Base-by-base conservation (phyloP, 2,888 invertebrate species). In the Furcula furcula region DNA sequence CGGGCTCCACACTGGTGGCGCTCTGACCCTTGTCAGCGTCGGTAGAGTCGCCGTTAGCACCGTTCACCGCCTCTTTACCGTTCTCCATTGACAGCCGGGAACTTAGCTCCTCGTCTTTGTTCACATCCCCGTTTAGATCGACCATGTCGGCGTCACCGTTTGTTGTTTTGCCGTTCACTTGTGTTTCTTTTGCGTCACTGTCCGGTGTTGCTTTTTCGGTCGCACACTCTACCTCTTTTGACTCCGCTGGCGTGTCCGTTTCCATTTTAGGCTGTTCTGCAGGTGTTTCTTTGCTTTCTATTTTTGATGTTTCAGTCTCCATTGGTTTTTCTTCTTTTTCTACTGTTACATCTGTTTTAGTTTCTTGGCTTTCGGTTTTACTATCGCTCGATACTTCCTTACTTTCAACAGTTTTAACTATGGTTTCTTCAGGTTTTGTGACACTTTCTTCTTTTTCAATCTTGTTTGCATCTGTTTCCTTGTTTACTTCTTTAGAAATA, bases 1-100 rank as follows among this genome's bases (percentile, higher is more conserved):
- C 83, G 1, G 61, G 45, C 29, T 77, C 79, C 1, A 58, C 46
- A 38, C 76, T 78, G 30, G 55, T 72, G 29, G 88, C 90, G 20
- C 77, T 86, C 52, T 85, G 77, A 15, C 71, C 83, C 61, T 71
- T 75, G 62, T 65, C 82, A 49, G 28, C 34, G 13, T 61, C 73
- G 46, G 42, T 44, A 1, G 64, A 49, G 29, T 68, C 67, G 3
- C 76, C 74, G 11, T 77, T 76, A 4, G 70, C 56, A 14, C 75
- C 74, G 32, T 75, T 82, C 9, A 72, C 64, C 9, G 35, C 48
- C 23, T 73, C 72, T 42, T 81, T 74, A 0, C 75, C 78, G 21
- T 82, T 81, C 36, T 79, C 80, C 16, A 76, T 80, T n/a, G 80
- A 70, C 28, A 81, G 66, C 40, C 82, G 68, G 15, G 82, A 66